Evolutionary conservation across 2,888 invertebrate species (phyloP), one percentile per base, ranked within the genome.

Genomic region (Seira musarum): DNA sequence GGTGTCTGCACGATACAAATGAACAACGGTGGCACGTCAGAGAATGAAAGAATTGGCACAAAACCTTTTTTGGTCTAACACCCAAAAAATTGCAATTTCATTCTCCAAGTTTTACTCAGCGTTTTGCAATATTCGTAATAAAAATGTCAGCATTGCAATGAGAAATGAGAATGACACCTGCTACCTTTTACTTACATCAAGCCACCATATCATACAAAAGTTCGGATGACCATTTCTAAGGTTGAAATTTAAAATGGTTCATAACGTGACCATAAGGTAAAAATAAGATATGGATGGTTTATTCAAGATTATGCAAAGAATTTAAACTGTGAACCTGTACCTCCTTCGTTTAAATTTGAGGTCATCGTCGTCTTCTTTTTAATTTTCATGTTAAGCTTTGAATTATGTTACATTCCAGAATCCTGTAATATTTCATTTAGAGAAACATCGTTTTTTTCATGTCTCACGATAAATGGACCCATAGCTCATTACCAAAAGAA

Each of bases 81-180:
- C 35, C 74, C 80, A 74, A 80, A 64, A 70, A 80, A 80, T 80
- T 25, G 1, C 46, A 70, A 74, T 80, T 80, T 80, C 80, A 80
- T 65, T 63, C 61, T 73, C 25, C 49, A 65, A 73, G 65, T 19
- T 66, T 61, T 5, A 22, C 61, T 61, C 17, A 15, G 17, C 17
- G 3, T 53, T 61, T 17, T 61, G 21, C 61, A 61, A 19, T 17
- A 13, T 53, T 53, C 30, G 30, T 30, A 30, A 30, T 30, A 30
- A 30, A 30, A 30, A 30, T 30, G 30, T 30, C 30, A 30, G 30
- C 30, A 30, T 5, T 8, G 30, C 30, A 30, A 30, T 30, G 30
- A 30, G 30, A 30, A 30, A 30, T 30, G 30, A 8, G 30, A 30
- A 30, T 49, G 49, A 49, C 49, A 49, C 49, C 30, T 30, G 30